Conservation (phyloP, 2,113 vertebrate genomes). For the Dipodomys stephensi region DNA sequence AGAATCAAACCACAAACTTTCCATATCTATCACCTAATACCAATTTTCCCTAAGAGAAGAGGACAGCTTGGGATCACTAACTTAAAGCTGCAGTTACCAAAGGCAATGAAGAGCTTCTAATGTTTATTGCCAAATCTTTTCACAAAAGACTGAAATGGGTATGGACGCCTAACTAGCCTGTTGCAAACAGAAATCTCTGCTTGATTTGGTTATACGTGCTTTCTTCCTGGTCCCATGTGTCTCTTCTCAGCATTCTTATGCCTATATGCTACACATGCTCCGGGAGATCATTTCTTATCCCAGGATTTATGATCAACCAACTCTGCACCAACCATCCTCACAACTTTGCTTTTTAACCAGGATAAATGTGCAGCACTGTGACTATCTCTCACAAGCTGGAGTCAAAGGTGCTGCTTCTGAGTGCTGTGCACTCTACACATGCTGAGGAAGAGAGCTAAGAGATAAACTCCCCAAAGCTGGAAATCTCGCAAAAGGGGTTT, state of each 20-base stretch:
- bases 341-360: not conserved
- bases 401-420: not conserved
- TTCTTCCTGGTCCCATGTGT: not conserved
- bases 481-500: not conserved
- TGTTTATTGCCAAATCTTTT: not conserved
- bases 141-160: not conserved
- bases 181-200: not conserved
- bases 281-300: not conserved
- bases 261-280: not conserved
- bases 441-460: not conserved
- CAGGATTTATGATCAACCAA: not conserved
- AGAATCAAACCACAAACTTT: constrained; percentile 78
- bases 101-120: not conserved
- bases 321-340: not conserved
- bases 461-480: not conserved
- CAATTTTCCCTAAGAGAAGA: constrained; percentile 40
- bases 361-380: not conserved
- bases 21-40: constrained; percentile 72
- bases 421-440: not conserved
- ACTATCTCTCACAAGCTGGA: not conserved
- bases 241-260: not conserved
- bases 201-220: not conserved
- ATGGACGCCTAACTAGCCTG: not conserved
- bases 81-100: not conserved
- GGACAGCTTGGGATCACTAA: not conserved